Evolutionary conservation across 2,797 vertebrate genomes (phyloP).

Genomic region (Sebastes melanostomus): DNA sequence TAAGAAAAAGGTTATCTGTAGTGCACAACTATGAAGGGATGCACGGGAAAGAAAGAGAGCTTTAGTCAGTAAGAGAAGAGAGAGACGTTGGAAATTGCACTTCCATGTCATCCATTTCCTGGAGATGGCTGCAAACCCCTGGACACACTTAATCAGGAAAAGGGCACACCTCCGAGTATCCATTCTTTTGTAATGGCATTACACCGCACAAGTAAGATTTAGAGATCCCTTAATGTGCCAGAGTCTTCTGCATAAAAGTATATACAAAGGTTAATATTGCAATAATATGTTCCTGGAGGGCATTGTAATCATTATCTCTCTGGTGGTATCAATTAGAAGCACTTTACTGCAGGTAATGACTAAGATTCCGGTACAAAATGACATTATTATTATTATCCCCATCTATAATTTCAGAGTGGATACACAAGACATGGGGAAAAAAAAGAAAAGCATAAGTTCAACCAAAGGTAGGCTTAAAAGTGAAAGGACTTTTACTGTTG

Average conservation of each 20-base stretch:
- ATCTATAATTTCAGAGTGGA: constrained; percentile 88
- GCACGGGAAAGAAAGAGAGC: constrained; percentile 35
- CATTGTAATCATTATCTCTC: constrained; percentile 91
- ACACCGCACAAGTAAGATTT: constrained; percentile 86
- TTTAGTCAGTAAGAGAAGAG: constrained; percentile 64
- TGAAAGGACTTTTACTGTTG: constrained; percentile 73
- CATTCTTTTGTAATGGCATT: constrained; percentile 87
- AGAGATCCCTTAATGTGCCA: constrained; percentile 88
- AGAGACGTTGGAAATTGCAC: constrained; percentile 75
- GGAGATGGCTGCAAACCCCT: constrained; percentile 81
- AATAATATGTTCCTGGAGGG: constrained; percentile 92
- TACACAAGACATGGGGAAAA: constrained; percentile 79
- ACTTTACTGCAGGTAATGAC: constrained; percentile 91
- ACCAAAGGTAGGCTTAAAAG: constrained; percentile 83
- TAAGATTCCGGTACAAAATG: constrained; percentile 89
- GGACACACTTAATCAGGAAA: constrained; percentile 87
- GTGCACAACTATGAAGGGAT: constrained; percentile 15
- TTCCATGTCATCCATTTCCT: constrained; percentile 79
- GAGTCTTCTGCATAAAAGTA: constrained; percentile 90
- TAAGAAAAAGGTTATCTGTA: constrained; percentile 28
- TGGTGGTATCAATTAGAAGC: constrained; percentile 91
- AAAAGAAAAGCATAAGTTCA: constrained; percentile 83
- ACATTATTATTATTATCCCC: constrained; percentile 91
- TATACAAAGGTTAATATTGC: constrained; percentile 92
- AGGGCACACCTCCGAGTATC: constrained; percentile 86